A percentile compares a stretch with the other conserved stretches of the same genome.
Conservation (phyloP, 2,888 invertebrate genomes). For the Spilosoma lubricipeda region DNA sequence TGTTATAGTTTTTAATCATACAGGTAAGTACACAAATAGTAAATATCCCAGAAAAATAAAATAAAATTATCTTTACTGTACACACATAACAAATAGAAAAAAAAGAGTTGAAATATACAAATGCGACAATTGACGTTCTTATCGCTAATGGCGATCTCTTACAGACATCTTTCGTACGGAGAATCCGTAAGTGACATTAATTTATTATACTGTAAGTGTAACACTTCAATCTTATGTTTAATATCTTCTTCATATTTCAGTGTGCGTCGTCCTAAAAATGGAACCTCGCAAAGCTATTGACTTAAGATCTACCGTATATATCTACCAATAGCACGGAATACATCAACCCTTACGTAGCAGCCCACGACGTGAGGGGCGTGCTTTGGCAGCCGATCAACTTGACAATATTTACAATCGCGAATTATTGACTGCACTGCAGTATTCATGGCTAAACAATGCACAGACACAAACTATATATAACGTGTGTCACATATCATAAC, state of each 20-base stretch:
- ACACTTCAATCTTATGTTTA: neutral
- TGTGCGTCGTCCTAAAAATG: neutral
- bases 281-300: neutral
- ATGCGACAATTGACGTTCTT: too few species aligned
- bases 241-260: neutral
- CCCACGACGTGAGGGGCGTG: neutral
- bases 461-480: neutral
- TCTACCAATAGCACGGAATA: neutral
- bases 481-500: neutral
- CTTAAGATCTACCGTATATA: neutral
- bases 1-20: too few species aligned
- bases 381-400: constrained; percentile 8
- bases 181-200: too few species aligned
- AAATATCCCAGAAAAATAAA: too few species aligned
- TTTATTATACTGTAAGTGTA: too few species aligned
- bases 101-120: too few species aligned
- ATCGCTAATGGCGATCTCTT: too few species aligned
- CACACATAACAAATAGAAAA: too few species aligned
- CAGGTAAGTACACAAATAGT: too few species aligned
- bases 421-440: neutral
- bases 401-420: neutral
- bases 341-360: neutral
- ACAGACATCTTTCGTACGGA: too few species aligned
- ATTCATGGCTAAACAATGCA: neutral
- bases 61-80: too few species aligned